These are phyloP conservation scores for Enteromius viviparus DNA, from an alignment of 2,797 vertebrate genomes.

Conservation along the genomic window DNA sequence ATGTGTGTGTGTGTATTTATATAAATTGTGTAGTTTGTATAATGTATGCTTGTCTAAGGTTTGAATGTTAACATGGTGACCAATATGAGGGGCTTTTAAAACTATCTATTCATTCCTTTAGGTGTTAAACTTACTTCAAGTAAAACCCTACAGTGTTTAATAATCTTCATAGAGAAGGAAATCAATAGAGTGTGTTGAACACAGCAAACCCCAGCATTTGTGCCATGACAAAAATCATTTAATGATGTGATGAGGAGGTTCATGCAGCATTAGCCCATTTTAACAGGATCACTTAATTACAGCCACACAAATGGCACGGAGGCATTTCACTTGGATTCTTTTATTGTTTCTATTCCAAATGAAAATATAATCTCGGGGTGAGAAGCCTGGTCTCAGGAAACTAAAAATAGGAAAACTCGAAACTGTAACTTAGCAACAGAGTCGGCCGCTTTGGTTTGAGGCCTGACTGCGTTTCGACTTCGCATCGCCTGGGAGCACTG, in stretches of 20 bases:
- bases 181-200: conserved; percentile 1
- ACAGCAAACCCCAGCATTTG: background rate
- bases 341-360: conserved; percentile 79
- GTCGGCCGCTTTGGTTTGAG: conserved; percentile 78
- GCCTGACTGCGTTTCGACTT: conserved; percentile 74
- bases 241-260: conserved; percentile 6
- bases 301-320: conserved; percentile 72
- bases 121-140: background rate
- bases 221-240: conserved; percentile 11
- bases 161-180: background rate
- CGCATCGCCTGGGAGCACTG: conserved; percentile 69
- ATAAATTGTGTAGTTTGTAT: background rate
- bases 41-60: background rate
- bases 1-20: too few species aligned
- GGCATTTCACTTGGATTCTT: conserved; percentile 70
- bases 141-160: background rate
- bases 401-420: conserved; percentile 83
- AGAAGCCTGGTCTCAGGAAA: conserved; percentile 74
- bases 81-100: background rate
- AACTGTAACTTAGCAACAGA: conserved; percentile 86
- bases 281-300: conserved; percentile 67
- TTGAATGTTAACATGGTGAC: background rate
- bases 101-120: background rate
- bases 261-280: conserved; percentile 14
- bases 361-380: conserved; percentile 78